Evolutionary conservation across 2,797 vertebrate species (phyloP).

Genomic region (Amblyopsis hoosieri): DNA sequence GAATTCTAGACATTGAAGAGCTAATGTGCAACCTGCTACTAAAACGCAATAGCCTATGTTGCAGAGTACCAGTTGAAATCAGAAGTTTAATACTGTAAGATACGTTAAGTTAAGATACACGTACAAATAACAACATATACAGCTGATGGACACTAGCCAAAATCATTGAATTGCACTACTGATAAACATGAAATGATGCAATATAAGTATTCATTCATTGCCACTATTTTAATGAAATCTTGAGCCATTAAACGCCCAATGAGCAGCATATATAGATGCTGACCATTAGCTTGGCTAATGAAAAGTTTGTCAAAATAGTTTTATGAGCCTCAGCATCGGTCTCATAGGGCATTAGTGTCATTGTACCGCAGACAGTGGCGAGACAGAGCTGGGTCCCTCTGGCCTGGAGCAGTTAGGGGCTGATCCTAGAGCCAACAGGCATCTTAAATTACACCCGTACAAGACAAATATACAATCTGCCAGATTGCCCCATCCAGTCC

Average conservation of each 20-base stretch:
- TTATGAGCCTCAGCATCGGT: background rate
- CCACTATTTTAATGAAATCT: no score
- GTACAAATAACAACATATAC: no score
- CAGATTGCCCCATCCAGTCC: constrained; percentile 29
- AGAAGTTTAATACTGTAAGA: no score
- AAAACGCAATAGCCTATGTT: background rate
- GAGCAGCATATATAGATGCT: background rate
- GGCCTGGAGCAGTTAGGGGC: constrained; percentile 15
- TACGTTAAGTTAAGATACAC: no score
- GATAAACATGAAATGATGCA: no score
- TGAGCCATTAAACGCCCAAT: background rate
- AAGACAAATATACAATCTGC: constrained; percentile 40
- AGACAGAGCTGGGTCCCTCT: background rate
- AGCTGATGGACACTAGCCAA: no score
- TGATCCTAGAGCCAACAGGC: constrained; percentile 24
- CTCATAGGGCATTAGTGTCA: background rate
- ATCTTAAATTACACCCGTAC: constrained; percentile 43
- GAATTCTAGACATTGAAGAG: background rate
- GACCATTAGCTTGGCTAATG: background rate
- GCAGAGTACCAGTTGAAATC: background rate
- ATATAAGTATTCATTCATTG: no score
- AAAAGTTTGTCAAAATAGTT: background rate
- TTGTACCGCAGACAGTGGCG: background rate
- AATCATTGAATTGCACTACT: no score
- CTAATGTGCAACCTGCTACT: background rate